phyloP scores from a whole-genome alignment of 2,888 invertebrate species.

The Polymixis flavicincta region DNA sequence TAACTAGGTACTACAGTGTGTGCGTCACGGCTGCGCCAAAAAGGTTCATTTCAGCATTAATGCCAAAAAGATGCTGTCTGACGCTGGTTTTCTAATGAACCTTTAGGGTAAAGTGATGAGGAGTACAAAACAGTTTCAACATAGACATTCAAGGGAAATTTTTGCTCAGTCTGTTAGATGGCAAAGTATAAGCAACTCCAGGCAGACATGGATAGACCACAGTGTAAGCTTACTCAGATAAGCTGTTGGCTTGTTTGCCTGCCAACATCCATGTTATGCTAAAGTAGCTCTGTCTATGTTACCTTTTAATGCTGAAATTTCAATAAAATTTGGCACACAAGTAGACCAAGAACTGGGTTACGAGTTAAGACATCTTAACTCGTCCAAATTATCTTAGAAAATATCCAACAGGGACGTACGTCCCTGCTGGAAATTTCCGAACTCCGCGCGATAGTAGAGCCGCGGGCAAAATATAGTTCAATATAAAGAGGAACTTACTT shows the following conservation, averaged over 20 bases:
- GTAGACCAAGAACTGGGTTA: background rate
- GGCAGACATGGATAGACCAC: background rate
- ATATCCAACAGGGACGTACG: too few relatives aligned
- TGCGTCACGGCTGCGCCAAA: too few relatives aligned
- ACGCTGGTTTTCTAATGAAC: too few relatives aligned
- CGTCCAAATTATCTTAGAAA: too few relatives aligned
- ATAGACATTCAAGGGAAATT: too few relatives aligned
- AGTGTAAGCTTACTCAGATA: background rate
- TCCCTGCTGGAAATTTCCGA: background rate
- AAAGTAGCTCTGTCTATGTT: background rate
- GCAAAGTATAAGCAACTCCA: background rate
- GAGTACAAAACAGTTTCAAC: too few relatives aligned
- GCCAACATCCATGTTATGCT: background rate
- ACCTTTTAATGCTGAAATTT: background rate
- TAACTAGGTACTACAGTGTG: too few relatives aligned
- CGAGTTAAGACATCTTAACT: background rate
- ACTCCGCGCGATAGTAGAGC: too few relatives aligned
- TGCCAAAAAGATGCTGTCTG: too few relatives aligned
- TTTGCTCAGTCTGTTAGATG: background rate
- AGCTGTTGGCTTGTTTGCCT: background rate
- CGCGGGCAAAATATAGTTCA: background rate
- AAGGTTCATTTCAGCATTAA: too few relatives aligned
- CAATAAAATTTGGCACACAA: background rate
- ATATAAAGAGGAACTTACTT: constrained; percentile 76
- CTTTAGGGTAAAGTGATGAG: too few relatives aligned